Percentiles rank a stretch among this genome's conserved stretches.
phyloP scores from a whole-genome alignment of 1,140 invertebrate genomes.

The Cheumatopsyche charites region DNA sequence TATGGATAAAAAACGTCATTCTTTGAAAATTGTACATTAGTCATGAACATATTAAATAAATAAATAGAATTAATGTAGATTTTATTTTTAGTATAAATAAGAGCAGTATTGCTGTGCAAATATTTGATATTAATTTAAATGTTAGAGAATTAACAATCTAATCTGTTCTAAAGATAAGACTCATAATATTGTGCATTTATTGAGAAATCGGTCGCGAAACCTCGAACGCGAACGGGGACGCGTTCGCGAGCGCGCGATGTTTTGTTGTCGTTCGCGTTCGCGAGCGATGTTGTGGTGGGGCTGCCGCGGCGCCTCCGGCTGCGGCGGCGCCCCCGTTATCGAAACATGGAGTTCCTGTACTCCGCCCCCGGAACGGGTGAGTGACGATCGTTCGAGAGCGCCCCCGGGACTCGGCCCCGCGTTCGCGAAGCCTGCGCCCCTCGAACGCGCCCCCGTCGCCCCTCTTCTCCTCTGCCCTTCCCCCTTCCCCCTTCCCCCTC shows the following conservation, averaged over 20 bases:
- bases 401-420: background rate
- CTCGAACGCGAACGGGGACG: background rate
- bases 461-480: background rate
- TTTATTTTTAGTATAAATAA: too few species aligned
- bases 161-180: too few species aligned
- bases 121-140: too few species aligned
- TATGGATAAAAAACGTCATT: too few species aligned
- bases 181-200: too few species aligned
- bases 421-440: background rate
- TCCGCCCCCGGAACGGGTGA: background rate
- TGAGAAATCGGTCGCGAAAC: too few species aligned
- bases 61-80: too few species aligned
- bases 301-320: slow-evolving; percentile 13
- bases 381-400: background rate
- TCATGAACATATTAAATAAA: too few species aligned
- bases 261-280: slow-evolving; percentile 3
- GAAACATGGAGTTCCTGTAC: background rate
- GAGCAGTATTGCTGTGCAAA: too few species aligned
- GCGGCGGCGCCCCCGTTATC: slow-evolving; percentile 11
- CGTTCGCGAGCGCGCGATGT: slow-evolving; percentile 3
- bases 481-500: background rate
- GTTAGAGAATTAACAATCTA: too few species aligned
- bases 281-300: slow-evolving; percentile 19
- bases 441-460: background rate
- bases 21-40: too few species aligned